A percentile compares a stretch with the other conserved stretches of the same genome.
phyloP scores from a whole-genome alignment of 2,797 vertebrate genomes.

The Clarias platycephalus region DNA sequence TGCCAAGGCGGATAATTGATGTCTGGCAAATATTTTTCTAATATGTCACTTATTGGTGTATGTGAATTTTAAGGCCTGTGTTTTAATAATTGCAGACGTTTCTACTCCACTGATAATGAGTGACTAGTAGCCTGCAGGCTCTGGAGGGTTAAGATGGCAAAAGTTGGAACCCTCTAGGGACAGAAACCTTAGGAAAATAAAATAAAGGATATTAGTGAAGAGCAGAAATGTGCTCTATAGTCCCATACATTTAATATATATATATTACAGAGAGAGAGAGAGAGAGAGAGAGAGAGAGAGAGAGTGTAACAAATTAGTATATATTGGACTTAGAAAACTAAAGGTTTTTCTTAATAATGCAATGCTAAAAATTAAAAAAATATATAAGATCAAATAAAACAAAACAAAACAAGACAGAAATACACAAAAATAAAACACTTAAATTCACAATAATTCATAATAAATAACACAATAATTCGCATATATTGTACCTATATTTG shows the following conservation, averaged over 20 bases:
- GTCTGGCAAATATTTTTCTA: slow-evolving; percentile 58
- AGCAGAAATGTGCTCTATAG: slow-evolving; percentile 57
- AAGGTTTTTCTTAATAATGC: no score
- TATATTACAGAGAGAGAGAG: no score
- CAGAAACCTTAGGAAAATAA: slow-evolving; percentile 49
- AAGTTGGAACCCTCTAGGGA: slow-evolving; percentile 55
- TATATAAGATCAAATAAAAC: not conserved
- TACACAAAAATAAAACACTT: no score
- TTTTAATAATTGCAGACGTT: slow-evolving; percentile 55
- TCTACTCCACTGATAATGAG: slow-evolving; percentile 59
- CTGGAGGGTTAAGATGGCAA: slow-evolving; percentile 58
- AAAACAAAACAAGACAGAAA: no score
- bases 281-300: not conserved
- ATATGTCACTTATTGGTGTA: slow-evolving; percentile 59
- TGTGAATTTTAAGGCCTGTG: slow-evolving; percentile 53
- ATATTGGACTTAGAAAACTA: no score
- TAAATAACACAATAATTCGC: no score
- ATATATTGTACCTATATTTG: no score
- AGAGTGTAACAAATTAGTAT: slow-evolving; percentile 1
- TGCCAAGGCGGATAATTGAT: slow-evolving; percentile 58
- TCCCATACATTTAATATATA: slow-evolving; percentile 45
- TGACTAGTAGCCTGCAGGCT: slow-evolving; percentile 56
- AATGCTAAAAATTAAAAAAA: not conserved
- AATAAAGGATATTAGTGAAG: slow-evolving; percentile 55
- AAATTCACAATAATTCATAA: no score